Base-by-base conservation (phyloP, 1,140 invertebrate genomes). In the Drosophila sp. region DNA sequence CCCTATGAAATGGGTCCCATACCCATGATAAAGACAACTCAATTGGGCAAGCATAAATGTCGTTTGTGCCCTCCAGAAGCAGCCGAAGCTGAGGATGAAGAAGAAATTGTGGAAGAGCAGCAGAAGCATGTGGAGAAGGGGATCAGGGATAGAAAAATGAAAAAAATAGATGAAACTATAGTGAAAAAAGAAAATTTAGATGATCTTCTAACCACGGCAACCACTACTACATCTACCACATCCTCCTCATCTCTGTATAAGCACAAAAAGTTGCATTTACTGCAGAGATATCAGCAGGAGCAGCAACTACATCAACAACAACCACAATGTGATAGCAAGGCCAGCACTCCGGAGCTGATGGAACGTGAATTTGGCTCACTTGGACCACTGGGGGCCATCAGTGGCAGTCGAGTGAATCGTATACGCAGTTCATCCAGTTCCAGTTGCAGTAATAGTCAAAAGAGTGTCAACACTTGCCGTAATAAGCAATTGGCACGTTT, bases 1-100 rank as follows among this genome's bases (percentile, higher is more conserved):
- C 96, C 96, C 0, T 96, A 96, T 80, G 95, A 97, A 91, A 95
- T 96, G 80, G 95, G 93, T 11, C 93, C 93, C 60, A 92, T 95
- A 76, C 94, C 93, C 67, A 93, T 94, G 56, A 85, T 94, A 32
- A 71, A 60, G 4, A 90, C 35, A 38, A 38, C 83, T 3, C 55
- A 50, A 50, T 50, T 76, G 54, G 30, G 76, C 17, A 70, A 50
- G 4, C 79, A 87, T 41, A 69, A 92, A 78, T 92, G 92, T 17
- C 84, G 93, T 11, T 17, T 91, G 4, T 90, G 90, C 32, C 65
- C 78, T 0, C 58, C 50, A 17, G 58, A 57, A 50, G 29, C 47
- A 29, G 33, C 47, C 32, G 33, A 38, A 30, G 2, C 40, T 10
- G 5, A 27, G 66, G 54, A 35, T 32, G 10, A 55, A 29, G 11